Conservation (phyloP, 1,140 invertebrate genomes). For the Bombus waltoni region DNA sequence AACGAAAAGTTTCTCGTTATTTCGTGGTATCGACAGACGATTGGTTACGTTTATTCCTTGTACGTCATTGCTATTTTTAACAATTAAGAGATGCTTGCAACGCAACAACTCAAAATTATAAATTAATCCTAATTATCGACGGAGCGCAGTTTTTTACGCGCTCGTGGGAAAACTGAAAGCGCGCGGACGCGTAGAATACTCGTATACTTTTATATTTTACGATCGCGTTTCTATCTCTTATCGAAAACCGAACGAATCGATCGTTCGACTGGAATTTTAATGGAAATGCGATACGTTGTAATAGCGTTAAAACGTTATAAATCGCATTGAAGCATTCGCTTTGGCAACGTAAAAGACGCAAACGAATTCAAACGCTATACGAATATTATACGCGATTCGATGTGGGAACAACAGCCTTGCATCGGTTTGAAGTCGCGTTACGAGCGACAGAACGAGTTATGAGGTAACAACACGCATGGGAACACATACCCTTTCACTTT, state of each 20-base stretch:
- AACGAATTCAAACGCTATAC: not conserved
- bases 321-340: not conserved
- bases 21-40: too few relatives aligned
- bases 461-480: constrained; percentile 75
- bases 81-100: too few relatives aligned
- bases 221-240: not conserved
- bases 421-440: constrained; percentile 63
- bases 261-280: not conserved
- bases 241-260: not conserved
- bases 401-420: constrained; percentile 21
- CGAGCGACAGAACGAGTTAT: constrained; percentile 66
- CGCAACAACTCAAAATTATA: too few relatives aligned
- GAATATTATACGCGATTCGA: not conserved
- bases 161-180: too few relatives aligned
- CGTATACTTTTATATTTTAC: too few relatives aligned
- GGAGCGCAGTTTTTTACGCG: too few relatives aligned
- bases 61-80: too few relatives aligned
- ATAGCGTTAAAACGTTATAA: not conserved
- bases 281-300: too few relatives aligned
- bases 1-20: too few relatives aligned
- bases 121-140: too few relatives aligned
- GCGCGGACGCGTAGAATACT: too few relatives aligned
- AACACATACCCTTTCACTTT: constrained; percentile 79
- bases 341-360: not conserved
- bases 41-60: too few relatives aligned